Base-by-base conservation (phyloP, 2,113 vertebrate genomes). In the Sphyrna mokarran region DNA sequence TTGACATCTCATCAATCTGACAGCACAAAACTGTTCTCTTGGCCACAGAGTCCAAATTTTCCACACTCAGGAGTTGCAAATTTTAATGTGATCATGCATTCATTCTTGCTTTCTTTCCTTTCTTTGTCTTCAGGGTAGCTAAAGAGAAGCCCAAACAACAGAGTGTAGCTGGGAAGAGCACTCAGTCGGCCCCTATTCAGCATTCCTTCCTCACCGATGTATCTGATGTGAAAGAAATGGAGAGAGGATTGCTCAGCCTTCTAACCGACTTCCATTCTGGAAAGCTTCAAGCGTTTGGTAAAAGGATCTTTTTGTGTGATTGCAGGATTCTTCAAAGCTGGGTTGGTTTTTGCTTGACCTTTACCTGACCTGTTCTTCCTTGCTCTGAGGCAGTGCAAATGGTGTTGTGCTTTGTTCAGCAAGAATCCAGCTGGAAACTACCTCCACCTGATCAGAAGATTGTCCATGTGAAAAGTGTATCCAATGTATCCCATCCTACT, bases 201-300 rank as follows among this genome's bases (percentile, higher is more conserved):
- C 99, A 99, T 97, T 99, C 99, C 29, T 99, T 99, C 96, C 98
- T 99, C 96, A 99, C 99, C 0, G 99, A 99, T 13, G 99, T 99
- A 13, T 99, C 99, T 0, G 99, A 99, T 23, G 99, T 99, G 0
- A 99, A 99, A 96, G 99, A 99, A 97, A 99, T 99, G 99, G 99
- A 99, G 97, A 98, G 98, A 26, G 99, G 99, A 16, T 98, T 99
- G 68, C 97, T 99, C 5, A 98, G 99, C 95, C 99, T 99, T 95
- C 97, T 99, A 83, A 99, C 99, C n/a, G 99, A 99, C 97, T 99
- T 99, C 97, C 99, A 99, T 96, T 99, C 98, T 95, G 99, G 99
- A 95, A 99, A 99, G 97, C 98, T 99, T 54, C 99, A 99, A 96
- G 99, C 99, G 0, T 99, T 99, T 96, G 99, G 99, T 99, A 97